Base-by-base conservation (phyloP, 2,888 invertebrate species). In the Tinea trinotella region DNA sequence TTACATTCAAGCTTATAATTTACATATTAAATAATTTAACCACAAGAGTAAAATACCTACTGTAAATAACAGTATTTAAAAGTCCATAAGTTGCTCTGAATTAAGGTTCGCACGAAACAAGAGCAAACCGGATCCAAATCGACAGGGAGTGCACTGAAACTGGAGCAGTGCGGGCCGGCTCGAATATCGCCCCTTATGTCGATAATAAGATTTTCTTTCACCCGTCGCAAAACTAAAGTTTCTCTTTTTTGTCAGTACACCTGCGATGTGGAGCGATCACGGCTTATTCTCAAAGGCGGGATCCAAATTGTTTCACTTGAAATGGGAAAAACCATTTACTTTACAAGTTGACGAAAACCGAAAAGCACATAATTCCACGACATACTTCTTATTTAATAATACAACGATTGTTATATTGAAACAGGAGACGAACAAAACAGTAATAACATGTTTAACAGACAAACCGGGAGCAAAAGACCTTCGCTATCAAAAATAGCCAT, bases 121-220 rank as follows among this genome's bases (percentile, higher is more conserved):
- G 74, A 77, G 66, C 71, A 68, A 81, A 82, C 83, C 83, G 83
- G 84, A 81, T 83, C 70, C 76, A 70, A 76, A 74, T 71, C 71
- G 62, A 71, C 70, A 77, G 80, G 50, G 79, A 74, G 73, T n/a
- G 48, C 18, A 20, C 76, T 73, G 82, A 78, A 84, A 85, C 82
- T 84, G 81, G 84, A 84, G 83, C 84, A 81, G 66, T 62, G 72
- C 15, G 54, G 12, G 13, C 20, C 20, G 74, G 70, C 78, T 84
- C 81, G 76, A 76, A 78, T 84, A 73, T 81, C 82, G 81, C 76
- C 80, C 83, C 81, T 79, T 78, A 75, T 66, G 75, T 74, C 76
- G 77, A 79, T 80, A 77, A 77, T 82, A 82, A 77, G 75, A 78
- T 82, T 83, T 83, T 83, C 78, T 77, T 82, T 77, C 70, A 70